Evolutionary conservation across 2,888 invertebrate genomes (phyloP).

Genomic region (Rhodophaea formosa): DNA sequence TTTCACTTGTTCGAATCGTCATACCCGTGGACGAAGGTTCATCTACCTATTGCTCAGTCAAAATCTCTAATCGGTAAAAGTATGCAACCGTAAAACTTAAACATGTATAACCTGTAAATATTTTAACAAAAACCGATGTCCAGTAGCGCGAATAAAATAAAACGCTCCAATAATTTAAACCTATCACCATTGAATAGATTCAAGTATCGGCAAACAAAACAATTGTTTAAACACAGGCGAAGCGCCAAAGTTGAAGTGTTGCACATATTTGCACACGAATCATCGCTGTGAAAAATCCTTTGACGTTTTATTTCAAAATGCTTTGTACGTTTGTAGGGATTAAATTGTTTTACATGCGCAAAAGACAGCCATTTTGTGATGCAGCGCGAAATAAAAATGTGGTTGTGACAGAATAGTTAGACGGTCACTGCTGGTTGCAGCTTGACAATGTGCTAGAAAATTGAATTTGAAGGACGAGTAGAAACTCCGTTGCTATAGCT

Average conservation of each 20-base stretch:
- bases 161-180: too few species aligned
- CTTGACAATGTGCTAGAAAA: not conserved
- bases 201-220: conserved; percentile 3
- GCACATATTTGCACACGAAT: conserved; percentile 22
- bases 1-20: too few species aligned
- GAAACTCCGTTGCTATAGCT: too few species aligned
- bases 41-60: too few species aligned
- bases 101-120: too few species aligned
- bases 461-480: not conserved
- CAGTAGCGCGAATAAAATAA: too few species aligned
- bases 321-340: not conserved
- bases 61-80: too few species aligned
- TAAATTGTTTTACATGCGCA: conserved; percentile 11
- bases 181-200: not conserved
- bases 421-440: not conserved
- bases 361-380: not conserved
- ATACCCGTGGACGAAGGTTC: too few species aligned
- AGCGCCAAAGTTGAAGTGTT: conserved; percentile 23
- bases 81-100: too few species aligned
- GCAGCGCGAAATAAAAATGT: not conserved
- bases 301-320: conserved; percentile 13
- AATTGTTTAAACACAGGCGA: conserved; percentile 15
- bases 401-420: conserved; percentile 1
- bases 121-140: too few species aligned
- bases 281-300: conserved; percentile 15